These are phyloP conservation scores for Rhogogaster chlorosoma DNA, from an alignment of 2,888 invertebrate genomes.

Conservation along the genomic window DNA sequence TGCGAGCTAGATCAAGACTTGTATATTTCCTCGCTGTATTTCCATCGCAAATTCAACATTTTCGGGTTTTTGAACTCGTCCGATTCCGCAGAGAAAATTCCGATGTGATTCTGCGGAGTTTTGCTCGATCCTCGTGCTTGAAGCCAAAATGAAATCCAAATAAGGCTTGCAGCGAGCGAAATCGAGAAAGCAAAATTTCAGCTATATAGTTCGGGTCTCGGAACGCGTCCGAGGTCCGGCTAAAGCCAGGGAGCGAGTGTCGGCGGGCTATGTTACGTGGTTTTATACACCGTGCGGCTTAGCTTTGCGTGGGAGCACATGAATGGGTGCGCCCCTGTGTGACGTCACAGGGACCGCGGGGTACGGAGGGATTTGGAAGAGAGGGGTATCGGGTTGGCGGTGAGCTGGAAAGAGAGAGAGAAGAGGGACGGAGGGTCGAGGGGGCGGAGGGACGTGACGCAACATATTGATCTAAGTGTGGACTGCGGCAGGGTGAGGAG, in stretches of 20 bases:
- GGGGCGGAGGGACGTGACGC: constrained; percentile 74
- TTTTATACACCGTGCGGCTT: constrained; percentile 45
- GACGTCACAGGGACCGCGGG: constrained; percentile 69
- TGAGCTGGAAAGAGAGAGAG: constrained; percentile 49
- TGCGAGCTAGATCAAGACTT: neutral
- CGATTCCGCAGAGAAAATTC: neutral
- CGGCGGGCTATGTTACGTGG: constrained; percentile 33
- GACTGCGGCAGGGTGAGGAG: constrained; percentile 62
- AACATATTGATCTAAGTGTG: constrained; percentile 77
- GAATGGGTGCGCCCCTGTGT: constrained; percentile 75
- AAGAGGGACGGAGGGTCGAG: constrained; percentile 62
- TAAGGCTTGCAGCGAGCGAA: neutral
- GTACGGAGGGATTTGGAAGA: constrained; percentile 41
- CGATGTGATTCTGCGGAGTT: neutral
- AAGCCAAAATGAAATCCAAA: neutral
- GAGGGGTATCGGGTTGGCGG: constrained; percentile 37
- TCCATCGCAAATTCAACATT: neutral
- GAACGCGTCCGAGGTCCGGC: constrained; percentile 20
- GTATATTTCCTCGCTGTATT: neutral
- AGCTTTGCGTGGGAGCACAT: constrained; percentile 62
- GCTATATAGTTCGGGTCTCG: constrained; percentile 2
- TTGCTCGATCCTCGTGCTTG: neutral
- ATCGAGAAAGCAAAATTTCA: neutral
- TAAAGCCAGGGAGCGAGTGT: constrained; percentile 31
- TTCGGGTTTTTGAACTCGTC: neutral